Evolutionary conservation across 1,140 invertebrate species (phyloP).

Genomic region (Drosophila nigrodunni): DNA sequence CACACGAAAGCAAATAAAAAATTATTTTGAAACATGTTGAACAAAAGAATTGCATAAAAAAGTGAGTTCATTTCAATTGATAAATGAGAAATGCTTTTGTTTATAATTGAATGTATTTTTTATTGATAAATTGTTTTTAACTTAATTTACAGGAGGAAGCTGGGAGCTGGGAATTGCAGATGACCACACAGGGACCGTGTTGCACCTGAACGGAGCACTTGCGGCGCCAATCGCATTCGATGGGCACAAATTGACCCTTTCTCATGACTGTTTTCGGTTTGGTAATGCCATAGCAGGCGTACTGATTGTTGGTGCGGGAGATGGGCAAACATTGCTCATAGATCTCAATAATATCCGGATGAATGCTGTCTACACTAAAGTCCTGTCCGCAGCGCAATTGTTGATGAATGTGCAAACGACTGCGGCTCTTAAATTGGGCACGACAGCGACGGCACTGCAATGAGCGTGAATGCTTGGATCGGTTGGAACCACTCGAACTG

Average conservation of each 20-base stretch:
- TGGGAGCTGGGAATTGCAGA: slow-evolving; percentile 60
- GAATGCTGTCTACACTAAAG: slow-evolving; percentile 65
- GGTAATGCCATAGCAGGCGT: slow-evolving; percentile 67
- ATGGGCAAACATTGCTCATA: slow-evolving; percentile 71
- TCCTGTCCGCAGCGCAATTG: slow-evolving; percentile 65
- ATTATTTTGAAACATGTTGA: no score
- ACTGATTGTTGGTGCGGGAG: slow-evolving; percentile 58
- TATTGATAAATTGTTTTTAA: slow-evolving; percentile 6
- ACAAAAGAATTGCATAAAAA: no score
- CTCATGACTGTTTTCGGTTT: slow-evolving; percentile 60
- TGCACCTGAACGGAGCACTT: slow-evolving; percentile 67
- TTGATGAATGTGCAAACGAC: slow-evolving; percentile 60
- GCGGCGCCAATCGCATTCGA: slow-evolving; percentile 66
- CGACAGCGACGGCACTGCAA: slow-evolving; percentile 55
- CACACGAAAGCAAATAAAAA: no score
- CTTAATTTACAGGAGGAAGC: slow-evolving; percentile 53
- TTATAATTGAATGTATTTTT: slow-evolving; percentile 50
- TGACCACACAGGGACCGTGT: slow-evolving; percentile 64
- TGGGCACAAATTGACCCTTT: slow-evolving; percentile 67
- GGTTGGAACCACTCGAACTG: not conserved
- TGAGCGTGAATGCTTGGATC: not conserved
- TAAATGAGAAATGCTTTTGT: not conserved
- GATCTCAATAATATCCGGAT: slow-evolving; percentile 67
- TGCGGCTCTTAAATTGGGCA: slow-evolving; percentile 40
- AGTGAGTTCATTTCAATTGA: not conserved